Evolutionary conservation across 2,888 invertebrate species (phyloP), one percentile per base, ranked within the genome.

Genomic region (Ophonus ardosiacus): DNA sequence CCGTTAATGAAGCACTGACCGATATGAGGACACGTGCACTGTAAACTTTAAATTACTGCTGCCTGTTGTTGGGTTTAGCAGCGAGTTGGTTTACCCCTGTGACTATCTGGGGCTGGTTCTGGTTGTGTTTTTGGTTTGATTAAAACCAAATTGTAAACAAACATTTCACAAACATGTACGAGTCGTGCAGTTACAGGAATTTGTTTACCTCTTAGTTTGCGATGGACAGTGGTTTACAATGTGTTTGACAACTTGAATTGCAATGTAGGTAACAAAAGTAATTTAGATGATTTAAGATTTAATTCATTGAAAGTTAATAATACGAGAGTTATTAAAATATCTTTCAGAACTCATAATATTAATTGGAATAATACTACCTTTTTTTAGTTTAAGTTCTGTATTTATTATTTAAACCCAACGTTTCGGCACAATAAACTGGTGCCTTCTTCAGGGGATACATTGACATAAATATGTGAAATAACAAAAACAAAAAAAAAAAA

Each of bases 1-100:
- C 83, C 76, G 76, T 74, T 83, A 83, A 83, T 83, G 83, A 83
- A 83, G 83, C 61, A 76, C 61, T 83, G 83, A 83, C 83, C 82
- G 71, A 68, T 68, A 68, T 68, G 74, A 59, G 10, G 56, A 59
- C 83, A 83, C 83, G 76, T 76, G 76, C 57, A 21, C 13, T 51
- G 61, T 24, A 57, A 71, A 83, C 76, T 83, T 83, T 83, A 76
- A 83, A 83, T 83, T 83, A 76, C 83, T 76, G 68, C 56, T 56
- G 40, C 21, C 40, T 31, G 68, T 31, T 63, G 63, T 63, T 63
- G 63, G 18, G 59, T 31, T 31, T 31, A 18, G 18, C 13, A 71
- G 31, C 18, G 7, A n/a, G 7, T n/a, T 40, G 71, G 71, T 74
- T 40, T 43, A 74, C 71, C 71, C 71, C 40, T 43, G 71, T 43